Percentiles rank a stretch among this genome's conserved stretches.
Conservation (phyloP, 2,888 invertebrate genomes). For the Ypsolopha scabrella region DNA sequence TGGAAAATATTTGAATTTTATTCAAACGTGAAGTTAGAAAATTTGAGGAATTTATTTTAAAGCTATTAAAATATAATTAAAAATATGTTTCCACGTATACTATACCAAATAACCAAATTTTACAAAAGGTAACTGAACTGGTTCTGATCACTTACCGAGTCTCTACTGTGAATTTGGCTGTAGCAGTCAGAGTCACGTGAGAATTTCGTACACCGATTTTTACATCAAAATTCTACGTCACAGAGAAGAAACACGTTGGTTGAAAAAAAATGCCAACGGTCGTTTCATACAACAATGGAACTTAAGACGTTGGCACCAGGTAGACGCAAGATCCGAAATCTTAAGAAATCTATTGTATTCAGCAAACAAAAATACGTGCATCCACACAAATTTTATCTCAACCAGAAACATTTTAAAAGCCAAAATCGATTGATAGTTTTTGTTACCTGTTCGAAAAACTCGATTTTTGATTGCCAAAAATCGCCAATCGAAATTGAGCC, state of each 20-base stretch:
- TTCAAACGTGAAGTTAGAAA: no score
- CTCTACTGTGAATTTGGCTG: no score
- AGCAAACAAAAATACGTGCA: not conserved
- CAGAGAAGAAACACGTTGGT: not conserved
- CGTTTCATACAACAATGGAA: constrained; percentile 1
- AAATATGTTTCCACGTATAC: no score
- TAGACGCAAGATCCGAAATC: constrained; percentile 59
- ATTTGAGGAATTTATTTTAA: no score
- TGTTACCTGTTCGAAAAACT: not conserved
- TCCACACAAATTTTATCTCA: not conserved
- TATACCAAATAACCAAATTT: no score
- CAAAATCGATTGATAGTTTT: not conserved
- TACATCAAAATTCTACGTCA: not conserved
- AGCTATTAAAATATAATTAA: no score
- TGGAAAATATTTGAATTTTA: no score
- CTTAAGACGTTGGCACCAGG: constrained; percentile 29
- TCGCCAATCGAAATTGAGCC: no score
- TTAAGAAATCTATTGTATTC: constrained; percentile 32
- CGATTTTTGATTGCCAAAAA: not conserved
- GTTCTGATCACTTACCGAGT: no score
- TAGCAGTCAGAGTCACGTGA: no score
- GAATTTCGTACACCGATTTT: no score
- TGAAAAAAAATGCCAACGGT: not conserved
- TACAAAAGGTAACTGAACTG: no score
- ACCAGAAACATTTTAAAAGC: not conserved